Evolutionary conservation across 2,113 vertebrate genomes (phyloP), one percentile per base, ranked within the genome.

Genomic region (Triplophysa dalaica): DNA sequence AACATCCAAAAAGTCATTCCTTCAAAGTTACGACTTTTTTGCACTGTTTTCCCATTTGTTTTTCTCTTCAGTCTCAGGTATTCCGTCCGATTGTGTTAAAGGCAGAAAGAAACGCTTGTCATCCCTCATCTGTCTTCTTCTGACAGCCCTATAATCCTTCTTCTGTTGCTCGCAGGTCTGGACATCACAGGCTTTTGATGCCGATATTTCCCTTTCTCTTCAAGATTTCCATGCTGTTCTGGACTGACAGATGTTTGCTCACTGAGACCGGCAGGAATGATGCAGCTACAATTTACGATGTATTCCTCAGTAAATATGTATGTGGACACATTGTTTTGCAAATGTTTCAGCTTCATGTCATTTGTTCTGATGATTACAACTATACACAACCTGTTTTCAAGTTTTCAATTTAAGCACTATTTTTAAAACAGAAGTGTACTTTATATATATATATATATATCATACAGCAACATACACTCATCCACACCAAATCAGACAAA

Each of bases 131-230:
- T 41, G 41, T 56, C 50, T 45, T 26, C 11, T 68, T 75, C 64
- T 83, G 72, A 80, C 72, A 76, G 70, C 64, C 60, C 72, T 22
- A 67, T 16, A 80, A 75, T 64, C 60, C 19, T 62, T 62, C 48
- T 41, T 52, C 43, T 63, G 56, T 82, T 41, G n/a, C 54, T 75
- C 14, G 8, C 43, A 45, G n/a, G 41, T 38, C n/a, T 38, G 77
- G 64, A 75, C 52, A 75, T 24, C n/a, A 60, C 16, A 26, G 24
- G 24, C 26, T 68, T 48, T 80, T 48, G 56, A 64, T 68, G 62
- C 8, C 19, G 41, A 58, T 65, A 17, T 68, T 79, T 69, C 65
- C 3, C 12, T 41, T 74, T 8, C 43, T 66, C 22, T 50, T 56
- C 48, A 43, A 52, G 52, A 38, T 9, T 38, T 78, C 24, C 19